Evolutionary conservation across 2,113 vertebrate genomes (phyloP).

Genomic region (Crotalus helleri): DNA sequence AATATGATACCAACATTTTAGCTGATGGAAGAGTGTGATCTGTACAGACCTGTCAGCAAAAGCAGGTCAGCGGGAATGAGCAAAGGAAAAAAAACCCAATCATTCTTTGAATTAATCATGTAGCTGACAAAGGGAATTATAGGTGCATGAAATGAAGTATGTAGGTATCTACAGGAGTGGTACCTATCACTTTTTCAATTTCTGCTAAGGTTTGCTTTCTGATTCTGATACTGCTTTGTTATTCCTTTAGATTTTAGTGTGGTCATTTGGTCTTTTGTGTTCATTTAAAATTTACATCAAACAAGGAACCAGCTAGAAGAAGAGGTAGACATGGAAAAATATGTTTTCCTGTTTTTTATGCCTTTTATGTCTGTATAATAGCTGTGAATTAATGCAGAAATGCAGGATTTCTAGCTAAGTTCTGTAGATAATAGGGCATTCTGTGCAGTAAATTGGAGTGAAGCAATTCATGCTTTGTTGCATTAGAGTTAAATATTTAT

Average conservation of each 20-base stretch:
- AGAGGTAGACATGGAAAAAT: background rate
- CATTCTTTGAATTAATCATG: constrained; percentile 89
- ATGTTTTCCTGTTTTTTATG: background rate
- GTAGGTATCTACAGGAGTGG: constrained; percentile 61
- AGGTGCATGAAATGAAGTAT: constrained; percentile 74
- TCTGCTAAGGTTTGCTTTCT: background rate
- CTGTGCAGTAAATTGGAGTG: constrained; percentile 42
- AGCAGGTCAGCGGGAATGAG: constrained; percentile 70
- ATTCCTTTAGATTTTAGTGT: background rate
- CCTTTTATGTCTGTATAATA: background rate
- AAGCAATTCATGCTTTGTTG: constrained; percentile 54
- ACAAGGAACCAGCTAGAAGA: background rate
- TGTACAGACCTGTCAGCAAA: constrained; percentile 69
- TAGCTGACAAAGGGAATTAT: constrained; percentile 79
- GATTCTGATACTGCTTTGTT: background rate
- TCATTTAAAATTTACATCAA: background rate
- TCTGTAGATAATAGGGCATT: constrained; percentile 14
- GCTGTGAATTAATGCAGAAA: constrained; percentile 35
- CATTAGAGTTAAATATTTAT: constrained; percentile 56
- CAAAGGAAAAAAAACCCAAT: constrained; percentile 80
- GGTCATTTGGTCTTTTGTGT: background rate
- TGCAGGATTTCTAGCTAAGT: constrained; percentile 15
- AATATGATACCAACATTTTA: constrained; percentile 20
- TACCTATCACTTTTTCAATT: constrained; percentile 22
- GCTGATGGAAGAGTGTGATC: constrained; percentile 42